Conservation (phyloP, 2,888 invertebrate genomes). For the Cerastis leucographa region DNA sequence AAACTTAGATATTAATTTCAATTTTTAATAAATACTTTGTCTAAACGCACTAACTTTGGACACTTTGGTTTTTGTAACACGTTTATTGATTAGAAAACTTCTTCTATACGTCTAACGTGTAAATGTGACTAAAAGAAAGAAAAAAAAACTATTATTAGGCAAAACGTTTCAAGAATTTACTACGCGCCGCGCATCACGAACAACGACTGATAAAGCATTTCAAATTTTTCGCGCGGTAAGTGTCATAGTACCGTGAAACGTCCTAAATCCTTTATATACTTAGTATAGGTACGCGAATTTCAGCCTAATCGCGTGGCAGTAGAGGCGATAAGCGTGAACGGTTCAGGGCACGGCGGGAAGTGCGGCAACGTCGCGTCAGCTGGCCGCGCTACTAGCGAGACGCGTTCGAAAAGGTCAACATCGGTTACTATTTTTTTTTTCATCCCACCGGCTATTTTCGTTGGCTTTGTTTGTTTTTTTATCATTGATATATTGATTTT, state of each 20-base stretch:
- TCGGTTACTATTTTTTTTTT: constrained; percentile 88
- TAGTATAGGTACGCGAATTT: constrained; percentile 75
- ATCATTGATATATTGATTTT: constrained; percentile 77
- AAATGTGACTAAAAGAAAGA: constrained; percentile 47
- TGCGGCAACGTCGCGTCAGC: constrained; percentile 90
- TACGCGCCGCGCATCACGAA: constrained; percentile 73
- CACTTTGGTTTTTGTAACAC: constrained; percentile 77
- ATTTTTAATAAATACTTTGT: constrained; percentile 52
- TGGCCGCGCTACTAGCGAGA: constrained; percentile 88
- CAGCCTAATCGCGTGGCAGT: constrained; percentile 70
- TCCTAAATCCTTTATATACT: constrained; percentile 88
- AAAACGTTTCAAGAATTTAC: constrained; percentile 70
- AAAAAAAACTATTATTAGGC: constrained; percentile 32
- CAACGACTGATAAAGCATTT: constrained; percentile 89
- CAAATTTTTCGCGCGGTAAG: constrained; percentile 91
- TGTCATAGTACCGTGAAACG: constrained; percentile 82
- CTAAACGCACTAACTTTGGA: constrained; percentile 74
- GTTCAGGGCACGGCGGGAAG: constrained; percentile 77
- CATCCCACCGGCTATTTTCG: constrained; percentile 84
- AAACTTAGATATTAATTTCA: constrained; percentile 26
- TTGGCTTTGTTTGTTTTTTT: constrained; percentile 81
- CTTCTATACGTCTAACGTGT: constrained; percentile 45
- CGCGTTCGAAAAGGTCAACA: constrained; percentile 89
- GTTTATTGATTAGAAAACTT: constrained; percentile 46
- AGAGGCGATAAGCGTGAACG: constrained; percentile 87